phyloP scores from a whole-genome alignment of 2,113 vertebrate species.

The Microcebus ravelobensis region DNA sequence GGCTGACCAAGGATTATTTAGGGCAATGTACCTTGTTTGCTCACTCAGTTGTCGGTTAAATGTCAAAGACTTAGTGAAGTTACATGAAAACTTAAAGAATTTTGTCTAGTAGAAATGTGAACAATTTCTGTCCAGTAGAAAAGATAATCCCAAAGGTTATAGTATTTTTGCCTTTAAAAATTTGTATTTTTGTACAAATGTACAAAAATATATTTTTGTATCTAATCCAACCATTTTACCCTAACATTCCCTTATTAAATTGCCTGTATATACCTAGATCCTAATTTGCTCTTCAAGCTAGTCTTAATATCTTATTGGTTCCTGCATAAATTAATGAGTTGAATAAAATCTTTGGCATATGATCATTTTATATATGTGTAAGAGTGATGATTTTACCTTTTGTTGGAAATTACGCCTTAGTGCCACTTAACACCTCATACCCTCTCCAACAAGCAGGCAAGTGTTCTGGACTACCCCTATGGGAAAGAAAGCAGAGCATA shows the following conservation, averaged over 20 bases:
- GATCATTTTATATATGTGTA: not conserved
- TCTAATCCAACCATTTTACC: conserved; percentile 16
- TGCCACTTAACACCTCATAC: not conserved
- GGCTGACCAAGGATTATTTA: not conserved
- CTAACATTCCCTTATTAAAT: conserved; percentile 18
- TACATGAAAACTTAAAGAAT: conserved; percentile 30
- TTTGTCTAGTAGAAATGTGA: not conserved
- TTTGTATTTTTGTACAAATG: no score
- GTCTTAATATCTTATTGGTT: not conserved
- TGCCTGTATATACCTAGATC: not conserved
- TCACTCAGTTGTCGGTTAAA: not conserved
- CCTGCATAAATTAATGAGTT: conserved; percentile 15
- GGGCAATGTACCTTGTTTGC: not conserved
- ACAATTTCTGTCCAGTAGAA: conserved; percentile 31
- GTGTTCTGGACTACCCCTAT: not conserved
- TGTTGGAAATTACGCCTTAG: not conserved
- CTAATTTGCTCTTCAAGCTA: not conserved
- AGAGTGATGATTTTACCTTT: conserved; percentile 19
- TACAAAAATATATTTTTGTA: no score
- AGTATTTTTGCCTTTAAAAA: not conserved
- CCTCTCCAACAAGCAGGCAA: not conserved
- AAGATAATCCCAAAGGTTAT: not conserved
- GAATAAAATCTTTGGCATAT: conserved; percentile 27
- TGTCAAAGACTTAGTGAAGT: not conserved
- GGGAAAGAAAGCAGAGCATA: conserved; percentile 44